phyloP scores from a whole-genome alignment of 2,797 vertebrate species.

The Coregonus sp. region DNA sequence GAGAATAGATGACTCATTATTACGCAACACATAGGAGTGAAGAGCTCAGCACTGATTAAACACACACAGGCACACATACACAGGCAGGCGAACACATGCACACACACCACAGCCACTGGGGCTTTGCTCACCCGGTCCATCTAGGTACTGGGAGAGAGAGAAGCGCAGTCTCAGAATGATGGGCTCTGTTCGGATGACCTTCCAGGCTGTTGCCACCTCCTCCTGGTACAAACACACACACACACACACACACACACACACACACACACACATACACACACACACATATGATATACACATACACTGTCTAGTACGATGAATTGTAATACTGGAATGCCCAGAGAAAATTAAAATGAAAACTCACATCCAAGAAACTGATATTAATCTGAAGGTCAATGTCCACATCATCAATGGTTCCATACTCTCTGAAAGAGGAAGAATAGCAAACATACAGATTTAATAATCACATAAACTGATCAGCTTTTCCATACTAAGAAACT shows the following conservation, averaged over 20 bases:
- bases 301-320: conserved; percentile 5
- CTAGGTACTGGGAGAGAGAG: conserved; percentile 98
- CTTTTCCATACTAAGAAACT: background rate
- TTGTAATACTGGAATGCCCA: conserved; percentile 18
- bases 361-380: conserved; percentile 96
- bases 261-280: conserved; percentile 44
- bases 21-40: conserved; percentile 15
- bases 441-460: conserved; percentile 16
- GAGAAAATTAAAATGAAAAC: conserved; percentile 55
- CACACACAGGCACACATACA: conserved; percentile 6
- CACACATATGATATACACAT: background rate
- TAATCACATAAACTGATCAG: background rate
- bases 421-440: conserved; percentile 80
- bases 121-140: conserved; percentile 91
- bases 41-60: conserved; percentile 20
- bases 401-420: conserved; percentile 96
- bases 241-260: conserved; percentile 3
- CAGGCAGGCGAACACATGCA: background rate
- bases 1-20: conserved; percentile 50
- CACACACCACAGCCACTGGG: background rate
- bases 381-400: conserved; percentile 98
- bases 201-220: conserved; percentile 98
- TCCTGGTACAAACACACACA: conserved; percentile 79
- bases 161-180: conserved; percentile 94
- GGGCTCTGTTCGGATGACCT: conserved; percentile 96